Evolutionary conservation across 1,140 invertebrate species (phyloP).

Genomic region (Cotesia vestalis): DNA sequence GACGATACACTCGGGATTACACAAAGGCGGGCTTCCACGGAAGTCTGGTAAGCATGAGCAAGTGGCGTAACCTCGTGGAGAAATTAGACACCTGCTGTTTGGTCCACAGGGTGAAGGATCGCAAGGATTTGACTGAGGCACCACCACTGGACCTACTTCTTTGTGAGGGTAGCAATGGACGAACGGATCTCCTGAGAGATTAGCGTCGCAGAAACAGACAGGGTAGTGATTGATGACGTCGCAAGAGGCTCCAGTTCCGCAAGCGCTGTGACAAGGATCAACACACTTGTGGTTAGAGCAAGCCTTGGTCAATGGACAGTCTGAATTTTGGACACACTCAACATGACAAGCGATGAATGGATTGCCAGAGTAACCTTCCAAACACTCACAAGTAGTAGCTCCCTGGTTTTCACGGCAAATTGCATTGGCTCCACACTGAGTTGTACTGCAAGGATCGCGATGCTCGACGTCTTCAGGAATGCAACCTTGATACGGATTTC

Average conservation of each 20-base stretch:
- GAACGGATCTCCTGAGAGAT: conserved; percentile 81
- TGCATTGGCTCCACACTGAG: conserved; percentile 80
- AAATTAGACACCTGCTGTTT: conserved; percentile 79
- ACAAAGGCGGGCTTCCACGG: conserved; percentile 80
- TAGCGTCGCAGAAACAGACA: conserved; percentile 78
- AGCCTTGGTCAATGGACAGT: conserved; percentile 74
- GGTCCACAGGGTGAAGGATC: conserved; percentile 82
- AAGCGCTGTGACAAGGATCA: conserved; percentile 80
- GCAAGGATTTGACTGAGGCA: conserved; percentile 53
- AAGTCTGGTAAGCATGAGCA: conserved; percentile 84
- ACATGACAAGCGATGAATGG: conserved; percentile 78
- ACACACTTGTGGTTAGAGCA: conserved; percentile 84
- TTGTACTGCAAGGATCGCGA: conserved; percentile 73
- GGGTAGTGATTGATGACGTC: conserved; percentile 80
- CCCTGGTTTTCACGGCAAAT: conserved; percentile 72
- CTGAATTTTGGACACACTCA: conserved; percentile 82
- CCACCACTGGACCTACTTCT: conserved; percentile 40
- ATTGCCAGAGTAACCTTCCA: conserved; percentile 75
- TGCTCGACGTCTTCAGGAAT: conserved; percentile 64
- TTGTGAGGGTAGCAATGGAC: conserved; percentile 72
- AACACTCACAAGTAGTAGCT: conserved; percentile 74
- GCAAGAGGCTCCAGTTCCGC: conserved; percentile 79
- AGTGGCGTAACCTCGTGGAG: conserved; percentile 74
- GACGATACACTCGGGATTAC: conserved; percentile 82
- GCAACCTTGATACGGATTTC: conserved; percentile 86